A percentile compares a stretch with the other conserved stretches of the same genome.
phyloP scores from a whole-genome alignment of 37 sponge, comb jelly and placozoan genomes.

The Bolinopsis microptera region DNA sequence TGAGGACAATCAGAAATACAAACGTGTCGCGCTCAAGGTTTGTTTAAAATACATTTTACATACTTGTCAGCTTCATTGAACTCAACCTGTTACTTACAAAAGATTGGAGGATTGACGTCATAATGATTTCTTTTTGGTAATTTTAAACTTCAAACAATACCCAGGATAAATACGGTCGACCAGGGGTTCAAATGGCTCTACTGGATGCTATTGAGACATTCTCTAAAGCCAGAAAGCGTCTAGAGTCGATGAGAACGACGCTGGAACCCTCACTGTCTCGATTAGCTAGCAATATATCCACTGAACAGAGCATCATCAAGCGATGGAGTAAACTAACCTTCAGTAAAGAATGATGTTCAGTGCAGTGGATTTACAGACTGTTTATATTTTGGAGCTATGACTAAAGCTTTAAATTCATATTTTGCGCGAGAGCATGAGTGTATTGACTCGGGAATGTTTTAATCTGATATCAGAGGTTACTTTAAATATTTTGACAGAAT shows the following conservation, averaged over 20 bases:
- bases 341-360: neutral
- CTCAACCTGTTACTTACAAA: too few species aligned
- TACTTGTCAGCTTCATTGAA: too few species aligned
- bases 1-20: slow-evolving; percentile 17
- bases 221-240: slow-evolving; percentile 7
- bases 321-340: slow-evolving; percentile 20
- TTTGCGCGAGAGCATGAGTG: too few species aligned
- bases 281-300: slow-evolving; percentile 18
- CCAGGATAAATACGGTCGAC: slow-evolving; percentile 64
- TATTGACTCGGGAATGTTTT: too few species aligned
- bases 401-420: neutral
- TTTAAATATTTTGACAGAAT: too few species aligned
- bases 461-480: too few species aligned
- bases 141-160: too few species aligned
- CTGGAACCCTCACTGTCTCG: slow-evolving; percentile 34
- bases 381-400: too few species aligned
- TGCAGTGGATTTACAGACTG: neutral
- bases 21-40: slow-evolving; percentile 59
- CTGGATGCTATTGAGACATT: slow-evolving; percentile 62
- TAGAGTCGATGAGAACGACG: slow-evolving; percentile 34
- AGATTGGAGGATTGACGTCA: too few species aligned
- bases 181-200: slow-evolving; percentile 44
- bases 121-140: too few species aligned
- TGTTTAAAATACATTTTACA: neutral
- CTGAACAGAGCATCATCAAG: neutral